Conservation (phyloP, 2,113 vertebrate species). For the Syngnathus floridae region DNA sequence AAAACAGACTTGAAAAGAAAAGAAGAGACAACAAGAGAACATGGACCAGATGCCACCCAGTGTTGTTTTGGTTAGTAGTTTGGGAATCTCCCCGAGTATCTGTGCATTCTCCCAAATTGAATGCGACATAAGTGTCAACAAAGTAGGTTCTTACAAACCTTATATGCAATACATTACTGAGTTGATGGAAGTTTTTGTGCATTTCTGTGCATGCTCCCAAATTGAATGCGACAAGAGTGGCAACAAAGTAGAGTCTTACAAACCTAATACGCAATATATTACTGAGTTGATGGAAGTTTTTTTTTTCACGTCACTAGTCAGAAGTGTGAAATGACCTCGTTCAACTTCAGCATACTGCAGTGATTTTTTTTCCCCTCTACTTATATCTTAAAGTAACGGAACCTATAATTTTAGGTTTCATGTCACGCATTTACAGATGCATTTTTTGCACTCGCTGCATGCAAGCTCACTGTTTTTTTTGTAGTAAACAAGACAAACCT, state of each 20-base stretch:
- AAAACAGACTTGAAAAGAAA: slow-evolving; percentile 17
- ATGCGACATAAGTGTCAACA: slow-evolving; percentile 32
- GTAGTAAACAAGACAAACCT: slow-evolving; percentile 57
- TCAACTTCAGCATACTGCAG: not conserved
- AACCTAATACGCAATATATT: slow-evolving; percentile 13
- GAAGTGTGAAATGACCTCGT: not conserved
- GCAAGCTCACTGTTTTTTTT: slow-evolving; percentile 3
- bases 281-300: slow-evolving; percentile 8
- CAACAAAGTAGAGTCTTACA: slow-evolving; percentile 17
- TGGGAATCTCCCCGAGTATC: slow-evolving; percentile 41
- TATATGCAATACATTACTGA: not conserved
- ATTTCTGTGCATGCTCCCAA: no score
- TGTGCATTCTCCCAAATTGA: slow-evolving; percentile 20
- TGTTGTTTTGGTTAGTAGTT: slow-evolving; percentile 20
- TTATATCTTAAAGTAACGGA: slow-evolving; percentile 5
- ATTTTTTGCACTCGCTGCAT: not conserved
- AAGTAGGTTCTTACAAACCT: no score
- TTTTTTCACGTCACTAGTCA: not conserved
- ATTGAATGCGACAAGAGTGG: slow-evolving; percentile 11
- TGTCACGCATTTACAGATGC: not conserved
- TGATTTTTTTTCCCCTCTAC: not conserved
- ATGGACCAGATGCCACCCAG: slow-evolving; percentile 59
- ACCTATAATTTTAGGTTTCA: slow-evolving; percentile 9
- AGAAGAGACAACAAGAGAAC: slow-evolving; percentile 53
- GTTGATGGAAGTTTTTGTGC: no score